phyloP scores from a whole-genome alignment of 2,797 vertebrate genomes.

The Lithobates sylvaticus region DNA sequence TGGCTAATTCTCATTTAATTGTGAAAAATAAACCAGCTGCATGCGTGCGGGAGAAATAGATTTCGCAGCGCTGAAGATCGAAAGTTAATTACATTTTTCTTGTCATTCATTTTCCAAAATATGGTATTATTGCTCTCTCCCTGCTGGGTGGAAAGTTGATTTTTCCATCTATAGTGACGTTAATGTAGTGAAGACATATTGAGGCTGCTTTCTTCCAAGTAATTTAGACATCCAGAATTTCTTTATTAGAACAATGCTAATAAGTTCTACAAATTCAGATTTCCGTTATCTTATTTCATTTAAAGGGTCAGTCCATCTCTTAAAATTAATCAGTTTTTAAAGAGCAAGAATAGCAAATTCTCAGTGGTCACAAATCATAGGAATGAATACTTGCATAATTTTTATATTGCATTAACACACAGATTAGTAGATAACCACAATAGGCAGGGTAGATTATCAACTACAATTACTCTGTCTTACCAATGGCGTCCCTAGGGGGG shows the following conservation, averaged over 20 bases:
- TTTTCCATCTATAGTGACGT: background rate
- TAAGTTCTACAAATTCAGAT: background rate
- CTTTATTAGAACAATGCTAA: background rate
- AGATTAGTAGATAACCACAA: no score
- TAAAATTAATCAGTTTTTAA: background rate
- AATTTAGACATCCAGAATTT: background rate
- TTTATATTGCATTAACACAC: no score
- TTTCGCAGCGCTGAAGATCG: constrained; percentile 4
- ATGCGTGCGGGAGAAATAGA: constrained; percentile 4
- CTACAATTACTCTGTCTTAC: no score
- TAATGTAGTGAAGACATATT: background rate
- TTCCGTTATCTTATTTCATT: background rate
- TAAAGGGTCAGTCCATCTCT: background rate
- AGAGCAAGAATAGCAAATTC: no score
- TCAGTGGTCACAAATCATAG: no score
- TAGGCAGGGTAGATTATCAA: no score
- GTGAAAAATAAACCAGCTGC: constrained; percentile 4
- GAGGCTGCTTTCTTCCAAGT: background rate
- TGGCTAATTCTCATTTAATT: constrained; percentile 35
- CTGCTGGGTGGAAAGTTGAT: background rate
- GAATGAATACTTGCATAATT: no score
- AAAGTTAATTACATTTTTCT: constrained; percentile 32
- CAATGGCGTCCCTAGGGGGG: no score
- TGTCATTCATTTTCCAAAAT: constrained; percentile 7
- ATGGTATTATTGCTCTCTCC: constrained; percentile 1